Evolutionary conservation across 64 coral and sea anemone species (phyloP).

Genomic region (Montipora capricornis): DNA sequence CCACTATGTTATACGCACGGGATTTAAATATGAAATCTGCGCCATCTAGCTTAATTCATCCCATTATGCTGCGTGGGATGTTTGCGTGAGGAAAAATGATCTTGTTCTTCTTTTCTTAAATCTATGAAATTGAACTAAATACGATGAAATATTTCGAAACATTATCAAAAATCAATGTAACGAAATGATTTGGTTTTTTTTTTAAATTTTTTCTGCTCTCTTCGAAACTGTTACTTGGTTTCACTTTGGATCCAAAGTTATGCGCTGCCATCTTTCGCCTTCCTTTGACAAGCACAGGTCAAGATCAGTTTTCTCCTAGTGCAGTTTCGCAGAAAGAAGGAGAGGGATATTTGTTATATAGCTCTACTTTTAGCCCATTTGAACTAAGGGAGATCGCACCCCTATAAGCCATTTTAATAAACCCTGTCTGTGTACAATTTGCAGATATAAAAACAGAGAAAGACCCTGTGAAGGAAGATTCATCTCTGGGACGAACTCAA

Average conservation of each 20-base stretch:
- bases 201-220: not conserved
- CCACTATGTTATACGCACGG: not conserved
- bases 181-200: no score
- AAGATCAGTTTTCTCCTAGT: not conserved
- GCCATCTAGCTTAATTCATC: not conserved
- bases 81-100: not conserved
- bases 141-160: not conserved
- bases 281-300: not conserved
- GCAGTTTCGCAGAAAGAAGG: not conserved
- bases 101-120: not conserved
- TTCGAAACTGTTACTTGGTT: conserved; percentile 17
- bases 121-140: not conserved
- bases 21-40: not conserved
- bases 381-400: no score
- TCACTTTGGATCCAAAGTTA: conserved; percentile 5
- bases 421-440: not conserved
- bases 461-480: not conserved
- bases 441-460: conserved; percentile 29
- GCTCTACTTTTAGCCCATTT: not conserved
- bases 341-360: not conserved
- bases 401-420: not conserved
- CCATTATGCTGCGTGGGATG: no score
- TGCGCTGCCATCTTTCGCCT: not conserved
- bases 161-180: not conserved
- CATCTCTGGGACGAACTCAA: not conserved